Base-by-base conservation (phyloP, 2,888 invertebrate species). In the Acrobasis suavella region DNA sequence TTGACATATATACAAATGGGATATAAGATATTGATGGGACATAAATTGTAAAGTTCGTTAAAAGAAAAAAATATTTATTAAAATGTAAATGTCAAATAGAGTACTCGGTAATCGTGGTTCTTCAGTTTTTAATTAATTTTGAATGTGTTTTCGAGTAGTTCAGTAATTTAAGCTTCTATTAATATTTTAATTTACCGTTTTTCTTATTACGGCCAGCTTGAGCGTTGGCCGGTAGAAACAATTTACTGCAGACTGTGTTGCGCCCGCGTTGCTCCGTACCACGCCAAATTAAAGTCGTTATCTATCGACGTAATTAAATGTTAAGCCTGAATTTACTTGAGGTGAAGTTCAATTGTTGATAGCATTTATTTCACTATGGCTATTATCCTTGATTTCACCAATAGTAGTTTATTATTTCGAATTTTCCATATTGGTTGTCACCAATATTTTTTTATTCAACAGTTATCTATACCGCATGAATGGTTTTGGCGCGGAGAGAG, bases 401-500 rank as follows among this genome's bases (percentile, higher is more conserved):
- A 5, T 8, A 32, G 32, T 32, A 32, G 8, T 7, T 32, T 32
- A 32, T 7, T 32, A 7, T 32, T 32, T 32, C 1, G 32, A 32
- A 32, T 32, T 32, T 32, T 32, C 32, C 5, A 7, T 5, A 7
- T 32, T 7, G n/a, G 8, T 8, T 8, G 7, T 32, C 5, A 46
- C n/a, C n/a, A 12, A 46, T 5, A 7, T 1, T 46, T 6, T 55
- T 63, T 32, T 65, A 60, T 60, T 22, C 64, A 58, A 0, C 77
- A 92, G 91, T 66, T 91, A 91, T 72, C 87, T 87, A 75, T 89
- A 91, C 73, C 91, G 91, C 51, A 78, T 89, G 74, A 96, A 96
- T 84, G 96, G 96, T 3, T 95, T 94, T 80, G 93, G 78, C 17
- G 87, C 84, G 32, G 93, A 93, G 66, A 84, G 93, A 22, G 82